Evolutionary conservation across 2,113 vertebrate species (phyloP).

Genomic region (Scytalopus superciliaris): DNA sequence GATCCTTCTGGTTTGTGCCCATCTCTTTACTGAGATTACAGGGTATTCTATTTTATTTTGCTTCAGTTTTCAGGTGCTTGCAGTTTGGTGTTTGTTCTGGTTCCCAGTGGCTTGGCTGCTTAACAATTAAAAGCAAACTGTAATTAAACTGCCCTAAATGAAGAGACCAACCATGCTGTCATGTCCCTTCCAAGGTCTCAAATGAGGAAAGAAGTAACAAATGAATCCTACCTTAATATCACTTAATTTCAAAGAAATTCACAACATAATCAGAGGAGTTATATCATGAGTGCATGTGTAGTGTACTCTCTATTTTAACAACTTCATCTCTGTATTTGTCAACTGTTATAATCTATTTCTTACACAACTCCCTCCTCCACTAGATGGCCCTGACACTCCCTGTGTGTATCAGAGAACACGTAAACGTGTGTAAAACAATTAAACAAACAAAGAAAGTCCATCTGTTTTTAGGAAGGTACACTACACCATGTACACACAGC

Average conservation of each 20-base stretch:
- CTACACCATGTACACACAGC: background rate
- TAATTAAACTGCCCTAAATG: background rate
- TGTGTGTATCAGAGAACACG: background rate
- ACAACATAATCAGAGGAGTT: background rate
- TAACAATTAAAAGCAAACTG: background rate
- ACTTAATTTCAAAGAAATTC: background rate
- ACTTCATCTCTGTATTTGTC: background rate
- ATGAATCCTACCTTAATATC: background rate
- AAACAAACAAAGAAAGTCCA: background rate
- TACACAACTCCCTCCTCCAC: constrained; percentile 12
- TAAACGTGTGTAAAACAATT: background rate
- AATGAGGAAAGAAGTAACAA: background rate
- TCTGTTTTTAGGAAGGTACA: background rate
- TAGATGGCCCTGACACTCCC: constrained; percentile 34
- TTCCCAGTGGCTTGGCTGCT: background rate
- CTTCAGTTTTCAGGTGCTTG: background rate
- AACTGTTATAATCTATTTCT: background rate
- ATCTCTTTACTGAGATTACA: background rate
- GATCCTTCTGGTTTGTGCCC: background rate
- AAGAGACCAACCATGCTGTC: too few relatives aligned
- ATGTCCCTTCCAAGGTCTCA: background rate
- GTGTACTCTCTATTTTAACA: background rate
- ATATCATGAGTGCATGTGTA: fast-evolving
- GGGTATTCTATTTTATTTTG: background rate
- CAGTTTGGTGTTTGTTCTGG: background rate